Evolutionary conservation across 2,113 vertebrate species (phyloP).

Genomic region (Peromyscus californicus): DNA sequence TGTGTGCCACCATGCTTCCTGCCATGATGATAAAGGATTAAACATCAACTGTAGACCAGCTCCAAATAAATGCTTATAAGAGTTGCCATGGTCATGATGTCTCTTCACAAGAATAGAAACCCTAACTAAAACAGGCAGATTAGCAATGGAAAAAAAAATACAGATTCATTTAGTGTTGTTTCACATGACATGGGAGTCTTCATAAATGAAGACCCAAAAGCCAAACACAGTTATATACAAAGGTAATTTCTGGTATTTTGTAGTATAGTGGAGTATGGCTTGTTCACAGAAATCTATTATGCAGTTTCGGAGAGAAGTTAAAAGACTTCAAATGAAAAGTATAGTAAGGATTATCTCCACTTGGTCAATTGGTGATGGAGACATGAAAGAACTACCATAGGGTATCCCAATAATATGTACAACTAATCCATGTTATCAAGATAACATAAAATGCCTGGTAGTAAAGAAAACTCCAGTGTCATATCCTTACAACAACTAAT

Average conservation of each 20-base stretch:
- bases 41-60: not conserved
- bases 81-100: not conserved
- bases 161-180: not conserved
- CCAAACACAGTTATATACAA: not conserved
- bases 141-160: not conserved
- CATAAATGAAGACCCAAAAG: not conserved
- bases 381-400: not conserved
- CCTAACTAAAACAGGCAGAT: not conserved
- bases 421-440: not conserved
- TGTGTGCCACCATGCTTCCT: not conserved
- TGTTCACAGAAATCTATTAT: not conserved
- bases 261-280: not conserved
- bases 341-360: not conserved
- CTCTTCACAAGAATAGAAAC: not conserved
- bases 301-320: not conserved
- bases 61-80: not conserved
- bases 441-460: not conserved
- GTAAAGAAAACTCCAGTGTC: not conserved
- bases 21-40: not conserved
- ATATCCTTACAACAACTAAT: slow-evolving; percentile 5
- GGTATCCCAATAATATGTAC: not conserved
- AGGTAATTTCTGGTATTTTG: not conserved
- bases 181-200: not conserved
- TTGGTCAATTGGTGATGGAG: not conserved
- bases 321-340: not conserved